Evolutionary conservation across 2,113 vertebrate genomes (phyloP).

Genomic region (Microcebus tavaratra): DNA sequence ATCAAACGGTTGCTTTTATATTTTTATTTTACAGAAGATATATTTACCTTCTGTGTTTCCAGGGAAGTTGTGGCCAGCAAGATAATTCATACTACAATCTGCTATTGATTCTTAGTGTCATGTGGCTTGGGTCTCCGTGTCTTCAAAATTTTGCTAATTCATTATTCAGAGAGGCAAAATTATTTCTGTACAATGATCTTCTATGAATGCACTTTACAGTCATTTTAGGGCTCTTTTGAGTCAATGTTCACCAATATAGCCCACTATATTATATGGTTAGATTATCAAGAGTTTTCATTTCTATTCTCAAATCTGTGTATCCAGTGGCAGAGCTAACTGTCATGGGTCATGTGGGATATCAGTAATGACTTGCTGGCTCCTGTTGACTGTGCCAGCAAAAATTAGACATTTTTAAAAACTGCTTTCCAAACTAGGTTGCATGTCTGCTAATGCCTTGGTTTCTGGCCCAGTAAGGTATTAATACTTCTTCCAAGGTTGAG

Average conservation of each 20-base stretch:
- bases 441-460: neutral
- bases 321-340: neutral
- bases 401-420: neutral
- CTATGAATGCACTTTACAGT: neutral
- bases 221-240: neutral
- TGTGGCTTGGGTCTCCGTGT: neutral
- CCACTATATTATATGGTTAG: neutral
- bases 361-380: neutral
- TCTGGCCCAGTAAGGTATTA: neutral
- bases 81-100: neutral
- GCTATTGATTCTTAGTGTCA: neutral
- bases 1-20: neutral
- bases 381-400: neutral
- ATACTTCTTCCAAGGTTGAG: neutral
- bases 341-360: neutral
- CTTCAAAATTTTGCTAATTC: neutral
- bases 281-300: neutral
- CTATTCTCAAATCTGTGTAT: neutral
- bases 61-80: neutral
- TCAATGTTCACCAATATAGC: neutral
- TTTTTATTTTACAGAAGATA: constrained; percentile 12
- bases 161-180: constrained; percentile 8
- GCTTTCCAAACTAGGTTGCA: neutral
- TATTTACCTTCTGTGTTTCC: neutral
- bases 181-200: neutral